These are phyloP conservation scores for Ailurus styani DNA, from an alignment of 2,113 vertebrate species.

Conservation along the genomic window DNA sequence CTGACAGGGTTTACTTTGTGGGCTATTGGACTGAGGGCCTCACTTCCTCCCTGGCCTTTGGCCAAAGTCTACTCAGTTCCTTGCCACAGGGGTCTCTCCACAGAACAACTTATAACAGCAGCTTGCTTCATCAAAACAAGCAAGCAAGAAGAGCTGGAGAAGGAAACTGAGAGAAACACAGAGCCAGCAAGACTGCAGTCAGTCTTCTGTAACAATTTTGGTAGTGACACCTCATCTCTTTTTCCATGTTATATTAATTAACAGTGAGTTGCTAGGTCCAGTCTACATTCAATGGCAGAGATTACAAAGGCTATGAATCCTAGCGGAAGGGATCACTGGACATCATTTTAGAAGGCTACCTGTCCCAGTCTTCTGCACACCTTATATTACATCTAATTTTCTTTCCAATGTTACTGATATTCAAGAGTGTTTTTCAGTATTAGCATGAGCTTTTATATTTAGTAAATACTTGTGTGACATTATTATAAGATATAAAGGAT, in stretches of 20 bases:
- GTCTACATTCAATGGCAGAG: not conserved
- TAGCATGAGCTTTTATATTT: not conserved
- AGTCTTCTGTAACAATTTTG: not conserved
- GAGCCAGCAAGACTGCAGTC: not conserved
- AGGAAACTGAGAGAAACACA: not conserved
- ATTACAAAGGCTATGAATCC: not conserved
- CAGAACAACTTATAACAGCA: not conserved
- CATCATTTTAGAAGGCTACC: not conserved
- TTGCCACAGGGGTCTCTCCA: not conserved
- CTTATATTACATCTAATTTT: not conserved
- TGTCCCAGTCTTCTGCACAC: not conserved
- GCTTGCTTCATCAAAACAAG: not conserved
- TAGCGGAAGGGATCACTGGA: not conserved
- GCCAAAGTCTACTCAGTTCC: not conserved
- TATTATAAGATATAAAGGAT: not conserved
- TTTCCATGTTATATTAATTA: not conserved
- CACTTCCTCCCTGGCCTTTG: not conserved
- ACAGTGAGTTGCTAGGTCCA: not conserved
- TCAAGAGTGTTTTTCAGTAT: not conserved
- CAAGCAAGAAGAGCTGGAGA: not conserved
- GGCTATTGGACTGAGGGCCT: not conserved
- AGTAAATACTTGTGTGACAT: not conserved
- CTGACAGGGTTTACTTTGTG: not conserved
- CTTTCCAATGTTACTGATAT: not conserved
- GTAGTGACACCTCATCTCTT: not conserved